Evolutionary conservation across 2,888 invertebrate species (phyloP), one percentile per base, ranked within the genome.

Genomic region (Lomographa bimaculata): DNA sequence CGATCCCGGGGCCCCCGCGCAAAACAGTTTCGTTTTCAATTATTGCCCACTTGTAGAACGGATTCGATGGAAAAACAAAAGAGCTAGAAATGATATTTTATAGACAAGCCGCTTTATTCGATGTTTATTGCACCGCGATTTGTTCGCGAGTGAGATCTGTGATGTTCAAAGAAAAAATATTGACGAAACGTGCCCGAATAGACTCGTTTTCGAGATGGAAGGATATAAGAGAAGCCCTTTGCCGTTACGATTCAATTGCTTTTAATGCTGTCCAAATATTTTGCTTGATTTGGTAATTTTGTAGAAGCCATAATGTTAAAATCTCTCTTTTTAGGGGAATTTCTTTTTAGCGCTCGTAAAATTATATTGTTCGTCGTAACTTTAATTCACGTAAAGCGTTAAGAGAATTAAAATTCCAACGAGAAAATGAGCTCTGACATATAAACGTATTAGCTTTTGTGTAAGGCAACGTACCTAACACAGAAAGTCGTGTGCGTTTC

Each of bases 41-140:
- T 89, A 89, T 89, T 85, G 82, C 89, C 89, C 87, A 89, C 89
- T 89, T 89, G 89, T 89, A 80, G 89, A 87, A 85, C 81, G 74
- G 79, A 78, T 79, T 73, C 79, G 69, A 80, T 71, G 79, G 79
- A 78, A 78, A 84, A 87, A 84, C 83, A 86, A 86, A 84, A 79
- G 76, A 79, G 76, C 79, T 79, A 73, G 71, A 81, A 84, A 86
- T 87, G 77, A 86, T 89, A 89, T 86, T 87, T 85, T 85, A 87
- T 85, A 79, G 84, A 83, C 78, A 78, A 73, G 73, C 74, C 76
- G 74, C 78, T 81, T 79, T 81, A 82, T 79, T 76, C 78, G 71
- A 84, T 85, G 84, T 86, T 89, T 86, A 85, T 80, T 80, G 77
- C 84, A 77, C 60, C 72, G 68, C 80, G 80, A 86, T 86, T 84